A percentile compares a stretch with the other conserved stretches of the same genome.
Conservation (phyloP, 2,888 invertebrate species). For the Tigriopus californicus region DNA sequence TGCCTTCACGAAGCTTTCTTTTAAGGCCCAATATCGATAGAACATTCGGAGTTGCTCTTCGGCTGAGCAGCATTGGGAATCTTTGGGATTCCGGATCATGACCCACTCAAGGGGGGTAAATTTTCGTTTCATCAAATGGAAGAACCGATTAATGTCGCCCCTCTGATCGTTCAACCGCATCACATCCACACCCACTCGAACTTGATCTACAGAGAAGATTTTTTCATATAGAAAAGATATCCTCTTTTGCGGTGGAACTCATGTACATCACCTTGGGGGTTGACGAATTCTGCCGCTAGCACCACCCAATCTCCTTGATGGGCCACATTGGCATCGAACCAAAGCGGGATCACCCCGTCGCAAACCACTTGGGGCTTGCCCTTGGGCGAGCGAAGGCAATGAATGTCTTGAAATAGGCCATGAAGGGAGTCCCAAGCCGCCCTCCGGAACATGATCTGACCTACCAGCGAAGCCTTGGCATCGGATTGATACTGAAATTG, state of each 20-base stretch:
- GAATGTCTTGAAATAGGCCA: neutral
- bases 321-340: conserved; percentile 4
- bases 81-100: neutral
- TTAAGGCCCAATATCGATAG: conserved; percentile 2
- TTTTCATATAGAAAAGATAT: neutral
- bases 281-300: neutral
- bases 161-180: neutral
- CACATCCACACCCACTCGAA: conserved; percentile 1
- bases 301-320: neutral
- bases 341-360: neutral
- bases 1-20: conserved; percentile 6
- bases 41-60: neutral
- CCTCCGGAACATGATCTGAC: neutral
- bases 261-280: no score
- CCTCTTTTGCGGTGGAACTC: neutral
- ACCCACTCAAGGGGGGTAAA: neutral
- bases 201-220: neutral
- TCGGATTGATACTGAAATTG: conserved; percentile 4
- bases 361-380: neutral
- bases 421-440: neutral
- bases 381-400: neutral
- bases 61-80: neutral
- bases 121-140: conserved; percentile 1
- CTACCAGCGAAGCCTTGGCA: conserved; percentile 7
- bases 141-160: neutral